Evolutionary conservation across 2,797 vertebrate species (phyloP).

Genomic region (Bradypodion pumilum): DNA sequence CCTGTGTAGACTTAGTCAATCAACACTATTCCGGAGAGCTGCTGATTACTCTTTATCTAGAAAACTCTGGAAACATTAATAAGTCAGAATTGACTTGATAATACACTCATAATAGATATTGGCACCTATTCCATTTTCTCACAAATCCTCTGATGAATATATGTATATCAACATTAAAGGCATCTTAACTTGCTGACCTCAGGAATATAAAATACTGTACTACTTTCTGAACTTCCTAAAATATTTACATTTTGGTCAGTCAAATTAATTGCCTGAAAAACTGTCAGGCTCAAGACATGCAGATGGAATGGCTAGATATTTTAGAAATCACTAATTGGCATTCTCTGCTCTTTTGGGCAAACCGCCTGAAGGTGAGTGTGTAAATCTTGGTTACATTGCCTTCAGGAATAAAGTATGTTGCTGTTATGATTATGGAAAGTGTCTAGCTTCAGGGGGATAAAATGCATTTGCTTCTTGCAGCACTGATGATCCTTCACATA

Average conservation of each 20-base stretch:
- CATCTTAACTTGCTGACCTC: neutral
- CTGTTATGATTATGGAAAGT: neutral
- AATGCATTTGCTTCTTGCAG: neutral
- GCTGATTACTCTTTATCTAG: too few species aligned
- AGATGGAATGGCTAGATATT: constrained; percentile 52
- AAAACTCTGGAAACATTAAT: too few species aligned
- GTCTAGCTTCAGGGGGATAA: neutral
- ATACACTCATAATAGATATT: neutral
- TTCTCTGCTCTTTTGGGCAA: constrained; percentile 48
- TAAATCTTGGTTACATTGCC: constrained; percentile 5
- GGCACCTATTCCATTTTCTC: neutral
- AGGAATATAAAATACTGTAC: neutral
- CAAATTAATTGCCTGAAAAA: constrained; percentile 62
- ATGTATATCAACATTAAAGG: neutral
- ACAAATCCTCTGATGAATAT: neutral
- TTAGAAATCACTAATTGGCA: constrained; percentile 54
- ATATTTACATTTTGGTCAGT: constrained; percentile 53
- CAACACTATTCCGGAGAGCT: too few species aligned
- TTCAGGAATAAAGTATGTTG: neutral
- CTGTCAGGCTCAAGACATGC: constrained; percentile 46
- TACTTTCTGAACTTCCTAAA: constrained; percentile 9
- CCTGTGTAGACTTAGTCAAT: too few species aligned
- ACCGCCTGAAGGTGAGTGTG: constrained; percentile 42
- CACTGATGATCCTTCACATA: neutral
- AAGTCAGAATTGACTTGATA: too few species aligned